A percentile compares a stretch with the other conserved stretches of the same genome.
Evolutionary conservation across 2,113 vertebrate species (phyloP).

Genomic region (Herpetotheres cachinnans): DNA sequence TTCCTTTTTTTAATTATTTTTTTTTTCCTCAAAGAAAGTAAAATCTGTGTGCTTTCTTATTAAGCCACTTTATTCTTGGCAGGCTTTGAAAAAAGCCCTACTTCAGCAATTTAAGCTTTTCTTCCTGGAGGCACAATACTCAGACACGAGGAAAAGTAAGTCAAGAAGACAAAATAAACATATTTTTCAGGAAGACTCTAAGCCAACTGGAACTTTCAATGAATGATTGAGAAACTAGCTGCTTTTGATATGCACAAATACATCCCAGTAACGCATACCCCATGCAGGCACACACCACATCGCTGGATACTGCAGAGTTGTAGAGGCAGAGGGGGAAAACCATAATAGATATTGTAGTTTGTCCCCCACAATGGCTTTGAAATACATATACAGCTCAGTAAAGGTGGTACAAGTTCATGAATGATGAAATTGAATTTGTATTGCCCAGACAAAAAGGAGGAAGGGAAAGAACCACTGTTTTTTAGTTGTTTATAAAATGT

Average conservation of each 20-base stretch:
- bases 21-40: neutral
- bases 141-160: conserved; percentile 78
- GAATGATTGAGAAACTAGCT: conserved; percentile 34
- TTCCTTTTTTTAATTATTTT: neutral
- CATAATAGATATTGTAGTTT: neutral
- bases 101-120: conserved; percentile 72
- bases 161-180: conserved; percentile 83
- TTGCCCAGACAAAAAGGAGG: neutral
- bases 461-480: neutral
- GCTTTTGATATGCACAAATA: conserved; percentile 46
- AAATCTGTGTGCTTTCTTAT: conserved; percentile 64
- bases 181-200: conserved; percentile 61
- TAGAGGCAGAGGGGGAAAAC: neutral
- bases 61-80: conserved; percentile 77
- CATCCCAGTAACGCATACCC: neutral
- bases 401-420: neutral
- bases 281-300: neutral
- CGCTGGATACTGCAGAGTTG: neutral
- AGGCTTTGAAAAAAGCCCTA: conserved; percentile 61
- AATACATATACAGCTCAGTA: neutral
- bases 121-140: conserved; percentile 79
- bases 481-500: neutral
- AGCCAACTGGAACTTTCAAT: conserved; percentile 66
- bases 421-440: neutral
- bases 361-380: neutral